Conservation (phyloP, 35 echinoderm and acorn worm genomes). For the Ptychodera flava region DNA sequence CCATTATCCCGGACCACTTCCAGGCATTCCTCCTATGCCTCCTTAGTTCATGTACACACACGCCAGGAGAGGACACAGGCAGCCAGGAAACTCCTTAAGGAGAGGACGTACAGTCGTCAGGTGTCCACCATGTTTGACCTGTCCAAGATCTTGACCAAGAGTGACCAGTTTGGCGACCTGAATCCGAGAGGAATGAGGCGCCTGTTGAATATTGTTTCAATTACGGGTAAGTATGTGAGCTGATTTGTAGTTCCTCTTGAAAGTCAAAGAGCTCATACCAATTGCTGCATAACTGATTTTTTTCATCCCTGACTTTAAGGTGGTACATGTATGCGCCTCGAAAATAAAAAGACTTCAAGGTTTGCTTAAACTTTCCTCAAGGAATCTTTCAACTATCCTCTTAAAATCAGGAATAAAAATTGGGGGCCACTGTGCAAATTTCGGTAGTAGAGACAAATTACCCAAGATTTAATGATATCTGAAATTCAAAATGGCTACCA, state of each 20-base stretch:
- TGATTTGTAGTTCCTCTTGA: too few species aligned
- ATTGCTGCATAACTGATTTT: neutral
- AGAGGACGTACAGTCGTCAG: neutral
- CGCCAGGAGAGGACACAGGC: neutral
- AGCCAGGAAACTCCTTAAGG: neutral
- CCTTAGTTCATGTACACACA: neutral
- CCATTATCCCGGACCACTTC: neutral
- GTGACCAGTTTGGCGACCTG: slow-evolving; percentile 95
- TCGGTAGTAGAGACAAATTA: too few species aligned
- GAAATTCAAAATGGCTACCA: too few species aligned
- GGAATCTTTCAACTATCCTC: too few species aligned
- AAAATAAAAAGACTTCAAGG: too few species aligned
- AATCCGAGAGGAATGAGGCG: slow-evolving; percentile 94
- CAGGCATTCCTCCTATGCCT: neutral
- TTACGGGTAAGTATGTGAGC: slow-evolving; percentile 68
- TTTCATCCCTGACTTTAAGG: too few species aligned
- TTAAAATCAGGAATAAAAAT: too few species aligned
- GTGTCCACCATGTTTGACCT: slow-evolving; percentile 37
- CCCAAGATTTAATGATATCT: too few species aligned
- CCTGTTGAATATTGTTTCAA: slow-evolving; percentile 93
- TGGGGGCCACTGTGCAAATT: too few species aligned
- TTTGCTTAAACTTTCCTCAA: too few species aligned
- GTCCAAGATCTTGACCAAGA: slow-evolving; percentile 73
- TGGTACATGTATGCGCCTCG: too few species aligned
- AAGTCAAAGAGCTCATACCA: neutral